Percentiles rank a stretch among this genome's conserved stretches.
Conservation (phyloP, 2,888 invertebrate genomes). For the Diarsia dahlii region DNA sequence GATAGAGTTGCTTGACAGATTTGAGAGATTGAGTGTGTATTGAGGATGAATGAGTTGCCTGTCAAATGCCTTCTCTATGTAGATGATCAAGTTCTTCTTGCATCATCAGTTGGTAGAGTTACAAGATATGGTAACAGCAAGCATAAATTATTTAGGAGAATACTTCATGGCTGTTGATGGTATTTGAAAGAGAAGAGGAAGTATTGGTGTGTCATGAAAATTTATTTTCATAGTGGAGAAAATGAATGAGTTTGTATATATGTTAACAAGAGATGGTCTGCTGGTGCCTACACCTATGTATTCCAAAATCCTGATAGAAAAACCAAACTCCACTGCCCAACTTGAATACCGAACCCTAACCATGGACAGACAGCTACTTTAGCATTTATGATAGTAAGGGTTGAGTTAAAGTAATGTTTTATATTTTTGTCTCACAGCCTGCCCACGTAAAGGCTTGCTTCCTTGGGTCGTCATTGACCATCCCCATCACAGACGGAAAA, state of each 20-base stretch:
- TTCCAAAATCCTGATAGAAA: too few relatives aligned
- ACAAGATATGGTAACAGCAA: too few relatives aligned
- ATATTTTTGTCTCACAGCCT: conserved; percentile 92
- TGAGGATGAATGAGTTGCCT: not conserved
- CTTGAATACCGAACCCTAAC: not conserved
- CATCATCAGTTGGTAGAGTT: not conserved
- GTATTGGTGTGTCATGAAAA: too few relatives aligned
- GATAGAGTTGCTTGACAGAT: not conserved
- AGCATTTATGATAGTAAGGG: not conserved
- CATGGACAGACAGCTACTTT: not conserved
- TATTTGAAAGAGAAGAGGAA: too few relatives aligned
- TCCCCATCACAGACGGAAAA: conserved; percentile 99
- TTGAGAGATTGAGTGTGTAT: not conserved
- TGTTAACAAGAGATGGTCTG: too few relatives aligned
- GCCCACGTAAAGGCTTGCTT: conserved; percentile 99
- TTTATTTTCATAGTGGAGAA: too few relatives aligned
- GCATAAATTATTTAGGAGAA: too few relatives aligned
- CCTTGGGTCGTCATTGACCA: conserved; percentile 98
- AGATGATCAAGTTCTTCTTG: not conserved
- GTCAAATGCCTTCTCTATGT: not conserved
- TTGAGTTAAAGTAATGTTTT: conserved; percentile 9
- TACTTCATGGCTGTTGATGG: too few relatives aligned
- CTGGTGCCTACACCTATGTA: too few relatives aligned
- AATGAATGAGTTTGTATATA: too few relatives aligned
- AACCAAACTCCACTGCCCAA: not conserved